Conservation (phyloP, 2,113 vertebrate species). For the Circaetus cinerascens region DNA sequence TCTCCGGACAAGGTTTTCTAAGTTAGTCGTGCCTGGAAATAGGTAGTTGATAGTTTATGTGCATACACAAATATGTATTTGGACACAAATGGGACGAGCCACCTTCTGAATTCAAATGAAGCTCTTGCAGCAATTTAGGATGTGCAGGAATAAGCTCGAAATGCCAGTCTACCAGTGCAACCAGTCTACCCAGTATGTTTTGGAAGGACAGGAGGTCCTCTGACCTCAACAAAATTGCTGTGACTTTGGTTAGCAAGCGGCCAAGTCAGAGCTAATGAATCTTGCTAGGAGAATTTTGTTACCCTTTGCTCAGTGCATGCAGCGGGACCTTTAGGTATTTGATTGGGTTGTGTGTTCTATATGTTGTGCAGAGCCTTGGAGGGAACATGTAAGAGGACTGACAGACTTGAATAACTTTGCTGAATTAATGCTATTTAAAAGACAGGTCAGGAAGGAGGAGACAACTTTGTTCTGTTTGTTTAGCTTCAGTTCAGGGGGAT, state of each 20-base stretch:
- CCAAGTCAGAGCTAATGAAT: background rate
- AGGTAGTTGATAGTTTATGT: background rate
- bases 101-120: background rate
- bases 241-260: background rate
- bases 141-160: background rate
- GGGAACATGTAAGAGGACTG: background rate
- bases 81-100: background rate
- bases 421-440: background rate
- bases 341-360: background rate
- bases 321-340: background rate
- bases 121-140: background rate
- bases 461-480: background rate
- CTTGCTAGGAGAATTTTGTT: background rate
- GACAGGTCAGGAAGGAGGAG: background rate
- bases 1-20: background rate
- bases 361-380: background rate
- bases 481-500: rapidly evolving
- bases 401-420: background rate
- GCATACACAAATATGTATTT: background rate
- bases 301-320: background rate
- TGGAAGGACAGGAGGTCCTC: background rate
- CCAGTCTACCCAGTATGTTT: background rate
- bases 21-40: background rate
- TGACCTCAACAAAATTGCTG: background rate
- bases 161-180: background rate